These are phyloP conservation scores for Psilopogon haemacephalus DNA, from an alignment of 2,113 vertebrate genomes.

Conservation along the genomic window DNA sequence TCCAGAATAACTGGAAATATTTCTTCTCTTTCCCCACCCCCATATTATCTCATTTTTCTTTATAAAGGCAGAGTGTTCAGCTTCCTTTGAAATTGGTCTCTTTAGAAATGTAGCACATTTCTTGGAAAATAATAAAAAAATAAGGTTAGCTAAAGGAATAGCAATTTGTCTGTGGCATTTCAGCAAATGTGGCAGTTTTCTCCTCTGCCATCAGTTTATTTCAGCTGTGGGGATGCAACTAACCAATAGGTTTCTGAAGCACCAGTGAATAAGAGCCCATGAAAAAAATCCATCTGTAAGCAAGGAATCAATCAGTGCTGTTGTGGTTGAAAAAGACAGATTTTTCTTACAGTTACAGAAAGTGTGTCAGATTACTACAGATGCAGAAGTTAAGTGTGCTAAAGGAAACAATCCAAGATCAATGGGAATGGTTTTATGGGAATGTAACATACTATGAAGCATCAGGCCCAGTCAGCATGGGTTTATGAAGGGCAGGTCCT, in stretches of 20 bases:
- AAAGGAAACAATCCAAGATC: not conserved
- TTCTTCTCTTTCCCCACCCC: not conserved
- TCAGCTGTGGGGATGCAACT: slow-evolving; percentile 39
- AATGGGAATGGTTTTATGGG: not conserved
- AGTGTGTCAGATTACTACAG: not conserved
- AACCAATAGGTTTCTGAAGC: slow-evolving; percentile 26
- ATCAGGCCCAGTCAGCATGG: too few relatives aligned
- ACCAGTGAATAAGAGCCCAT: not conserved
- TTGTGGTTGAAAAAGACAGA: not conserved
- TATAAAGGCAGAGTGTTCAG: not conserved
- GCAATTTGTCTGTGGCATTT: slow-evolving; percentile 8
- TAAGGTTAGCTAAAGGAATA: slow-evolving; percentile 43
- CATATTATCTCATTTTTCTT: slow-evolving; percentile 22
- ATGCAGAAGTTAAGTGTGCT: not conserved
- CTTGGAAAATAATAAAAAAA: slow-evolving; percentile 22
- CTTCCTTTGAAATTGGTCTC: slow-evolving; percentile 26
- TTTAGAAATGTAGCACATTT: slow-evolving; percentile 38
- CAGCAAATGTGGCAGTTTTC: slow-evolving; percentile 58
- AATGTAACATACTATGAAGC: not conserved
- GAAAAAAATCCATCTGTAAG: slow-evolving; percentile 21
- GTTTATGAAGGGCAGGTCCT: too few relatives aligned
- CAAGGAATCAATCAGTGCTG: slow-evolving; percentile 21
- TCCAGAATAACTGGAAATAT: slow-evolving; percentile 2
- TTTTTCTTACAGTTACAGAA: slow-evolving; percentile 32
- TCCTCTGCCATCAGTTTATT: slow-evolving; percentile 36